Conservation (phyloP, 2,113 vertebrate genomes). For the Saiga tatarica region DNA sequence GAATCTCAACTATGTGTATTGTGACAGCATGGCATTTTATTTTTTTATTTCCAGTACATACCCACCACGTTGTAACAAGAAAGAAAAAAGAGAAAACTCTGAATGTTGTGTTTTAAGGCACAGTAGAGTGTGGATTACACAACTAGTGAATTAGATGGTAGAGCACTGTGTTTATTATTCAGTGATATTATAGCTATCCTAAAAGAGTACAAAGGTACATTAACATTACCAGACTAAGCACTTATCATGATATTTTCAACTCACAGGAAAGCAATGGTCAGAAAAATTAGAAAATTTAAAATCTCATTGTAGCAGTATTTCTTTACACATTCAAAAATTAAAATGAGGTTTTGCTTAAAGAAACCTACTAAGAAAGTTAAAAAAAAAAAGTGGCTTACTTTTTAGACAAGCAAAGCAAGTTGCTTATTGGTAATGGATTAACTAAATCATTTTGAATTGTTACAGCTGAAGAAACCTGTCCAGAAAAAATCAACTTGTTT, state of each 20-base stretch:
- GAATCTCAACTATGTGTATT: not conserved
- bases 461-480: not conserved
- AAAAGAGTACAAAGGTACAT: not conserved
- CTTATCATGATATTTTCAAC: not conserved
- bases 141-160: not conserved
- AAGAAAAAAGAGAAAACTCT: not conserved
- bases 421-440: not conserved
- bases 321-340: conserved; percentile 5
- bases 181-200: not conserved
- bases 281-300: not conserved
- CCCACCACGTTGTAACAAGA: not conserved
- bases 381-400: not conserved
- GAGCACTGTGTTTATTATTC: not conserved
- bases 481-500: not conserved
- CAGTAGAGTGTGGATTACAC: not conserved
- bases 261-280: not conserved
- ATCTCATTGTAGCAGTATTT: not conserved
- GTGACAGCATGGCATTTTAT: not conserved
- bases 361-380: not conserved
- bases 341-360: not conserved
- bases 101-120: not conserved
- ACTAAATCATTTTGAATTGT: not conserved
- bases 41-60: not conserved
- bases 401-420: conserved; percentile 8
- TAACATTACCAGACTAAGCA: not conserved